Evolutionary conservation across 2,888 invertebrate species (phyloP), one percentile per base, ranked within the genome.

Genomic region (Xanthostigma xanthostigma): DNA sequence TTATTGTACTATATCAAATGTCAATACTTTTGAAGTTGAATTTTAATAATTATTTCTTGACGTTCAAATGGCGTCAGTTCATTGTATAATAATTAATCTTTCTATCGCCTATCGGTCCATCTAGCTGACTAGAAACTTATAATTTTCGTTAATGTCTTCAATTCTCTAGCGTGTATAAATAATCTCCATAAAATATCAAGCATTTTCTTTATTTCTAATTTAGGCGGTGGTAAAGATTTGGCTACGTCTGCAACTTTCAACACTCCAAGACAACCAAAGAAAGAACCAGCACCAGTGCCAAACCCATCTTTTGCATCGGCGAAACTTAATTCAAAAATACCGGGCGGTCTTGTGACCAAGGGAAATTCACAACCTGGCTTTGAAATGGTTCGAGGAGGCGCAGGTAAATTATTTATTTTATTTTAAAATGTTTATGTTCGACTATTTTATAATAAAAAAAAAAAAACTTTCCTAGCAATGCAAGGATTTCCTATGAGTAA

Each of bases 191-290:
- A 6, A 33, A 46, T 27, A 40, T 12, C 46, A 38, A 48, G 35
- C 45, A 37, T 50, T 10, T 46, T 41, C 50, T 53, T 50, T 50
- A 45, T 46, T 51, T 65, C 58, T 50, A 50, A 45, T 44, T 53
- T 60, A 84, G 90, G 90, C 57, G 90, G 90, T 11, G 90, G 90
- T 12, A 89, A 87, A 63, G 86, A 88, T 60, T 69, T 91, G 61
- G 85, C 86, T 5, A 83, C 89, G n/a, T 84, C 86, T 0, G 82
- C 82, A 1, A 76, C 75, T 13, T 71, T 82, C 60, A 75, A 71
- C 34, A 27, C 3, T 27, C 27, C 27, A 27, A 72, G 69, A 58
- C 75, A 70, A 48, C 57, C 69, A 46, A 79, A 79, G 55, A 68
- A 70, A 53, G 73, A 74, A 51, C 67, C 69, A 41, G 63, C 57